Percentiles rank a stretch among this genome's conserved stretches.
These are phyloP conservation scores for Drosophila macrospina DNA, from an alignment of 2,888 invertebrate genomes.

Conservation along the genomic window DNA sequence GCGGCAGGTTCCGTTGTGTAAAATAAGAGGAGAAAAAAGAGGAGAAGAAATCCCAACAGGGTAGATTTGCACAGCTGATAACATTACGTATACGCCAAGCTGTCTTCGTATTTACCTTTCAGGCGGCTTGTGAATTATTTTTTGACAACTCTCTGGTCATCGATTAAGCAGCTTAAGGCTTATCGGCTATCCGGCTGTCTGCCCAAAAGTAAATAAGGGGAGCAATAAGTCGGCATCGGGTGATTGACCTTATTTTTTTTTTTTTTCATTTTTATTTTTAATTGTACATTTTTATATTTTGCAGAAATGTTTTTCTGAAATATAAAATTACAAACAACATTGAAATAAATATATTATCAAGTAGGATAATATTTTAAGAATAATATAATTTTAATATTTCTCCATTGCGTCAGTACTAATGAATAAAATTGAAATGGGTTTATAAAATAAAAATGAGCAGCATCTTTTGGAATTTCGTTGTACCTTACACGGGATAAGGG, in stretches of 20 bases:
- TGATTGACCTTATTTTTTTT: conserved; percentile 30
- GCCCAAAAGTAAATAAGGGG: conserved; percentile 32
- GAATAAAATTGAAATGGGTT: too few relatives aligned
- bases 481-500: too few relatives aligned
- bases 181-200: conserved; percentile 69
- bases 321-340: too few relatives aligned
- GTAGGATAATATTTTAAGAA: too few relatives aligned
- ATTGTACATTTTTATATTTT: too few relatives aligned
- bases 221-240: conserved; percentile 25
- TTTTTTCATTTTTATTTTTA: too few relatives aligned
- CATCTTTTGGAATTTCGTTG: too few relatives aligned
- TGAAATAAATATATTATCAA: too few relatives aligned
- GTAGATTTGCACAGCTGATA: conserved; percentile 72
- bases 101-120: conserved; percentile 74
- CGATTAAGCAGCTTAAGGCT: conserved; percentile 81
- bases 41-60: conserved; percentile 59
- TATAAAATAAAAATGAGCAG: too few relatives aligned
- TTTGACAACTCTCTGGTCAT: conserved; percentile 80
- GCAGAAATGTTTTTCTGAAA: too few relatives aligned
- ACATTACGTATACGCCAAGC: conserved; percentile 77
- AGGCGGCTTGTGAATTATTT: conserved; percentile 76
- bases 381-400: too few relatives aligned
- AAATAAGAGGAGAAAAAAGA: conserved; percentile 1
- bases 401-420: too few relatives aligned
- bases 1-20: conserved; percentile 47